These are phyloP conservation scores for Branchipolynoe longqiensis DNA, from an alignment of 2,888 invertebrate species.

Conservation along the genomic window DNA sequence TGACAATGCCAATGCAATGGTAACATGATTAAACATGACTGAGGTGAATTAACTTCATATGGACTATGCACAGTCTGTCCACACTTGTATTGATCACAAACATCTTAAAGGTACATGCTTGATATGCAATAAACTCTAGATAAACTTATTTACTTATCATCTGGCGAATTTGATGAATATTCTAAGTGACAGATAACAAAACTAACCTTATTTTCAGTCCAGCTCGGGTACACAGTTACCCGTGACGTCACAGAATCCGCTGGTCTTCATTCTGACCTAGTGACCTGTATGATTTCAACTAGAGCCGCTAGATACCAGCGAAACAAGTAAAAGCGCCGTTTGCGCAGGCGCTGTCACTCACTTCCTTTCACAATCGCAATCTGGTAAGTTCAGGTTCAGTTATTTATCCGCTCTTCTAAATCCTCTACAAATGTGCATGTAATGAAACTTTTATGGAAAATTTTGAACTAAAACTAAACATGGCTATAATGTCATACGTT, in stretches of 20 bases:
- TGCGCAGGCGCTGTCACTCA: neutral
- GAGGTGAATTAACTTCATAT: too few relatives aligned
- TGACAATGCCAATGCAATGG: too few relatives aligned
- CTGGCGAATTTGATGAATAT: neutral
- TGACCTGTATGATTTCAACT: neutral
- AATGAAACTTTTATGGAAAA: too few relatives aligned
- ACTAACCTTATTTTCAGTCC: conserved; percentile 19
- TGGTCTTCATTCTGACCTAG: neutral
- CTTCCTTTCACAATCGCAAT: conserved; percentile 29
- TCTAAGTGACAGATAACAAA: neutral
- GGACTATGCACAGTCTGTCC: too few relatives aligned
- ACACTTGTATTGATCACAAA: too few relatives aligned
- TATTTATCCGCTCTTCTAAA: conserved; percentile 6
- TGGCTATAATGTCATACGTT: too few relatives aligned
- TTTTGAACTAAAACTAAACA: too few relatives aligned
- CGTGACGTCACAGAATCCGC: neutral
- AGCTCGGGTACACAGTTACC: conserved; percentile 1
- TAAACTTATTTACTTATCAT: neutral
- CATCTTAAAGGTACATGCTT: too few relatives aligned
- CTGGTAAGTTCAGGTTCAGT: conserved; percentile 14
- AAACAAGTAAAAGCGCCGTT: neutral
- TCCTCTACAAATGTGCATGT: too few relatives aligned
- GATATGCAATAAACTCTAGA: too few relatives aligned
- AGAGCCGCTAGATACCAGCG: neutral
- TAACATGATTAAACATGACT: too few relatives aligned